phyloP scores from a whole-genome alignment of 2,797 vertebrate genomes.

The Chloroceryle inda region DNA sequence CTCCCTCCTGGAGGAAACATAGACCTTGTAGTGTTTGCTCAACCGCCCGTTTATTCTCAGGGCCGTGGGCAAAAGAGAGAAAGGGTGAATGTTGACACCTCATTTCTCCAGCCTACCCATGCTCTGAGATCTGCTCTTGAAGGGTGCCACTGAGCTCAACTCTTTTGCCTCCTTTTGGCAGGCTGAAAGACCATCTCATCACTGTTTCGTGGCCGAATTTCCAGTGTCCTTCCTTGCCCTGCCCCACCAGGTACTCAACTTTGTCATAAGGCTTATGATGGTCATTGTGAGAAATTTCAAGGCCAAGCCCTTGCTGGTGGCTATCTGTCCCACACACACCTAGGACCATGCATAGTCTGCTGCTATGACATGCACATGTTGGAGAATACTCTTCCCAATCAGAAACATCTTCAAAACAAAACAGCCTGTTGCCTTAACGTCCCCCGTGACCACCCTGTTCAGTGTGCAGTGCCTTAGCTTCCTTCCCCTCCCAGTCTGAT shows the following conservation, averaged over 20 bases:
- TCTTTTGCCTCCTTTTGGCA: not conserved
- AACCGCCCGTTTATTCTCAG: not conserved
- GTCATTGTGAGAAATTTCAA: not conserved
- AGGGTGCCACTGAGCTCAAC: not conserved
- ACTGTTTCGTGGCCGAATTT: not conserved
- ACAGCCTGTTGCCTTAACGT: not conserved
- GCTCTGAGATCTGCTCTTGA: not conserved
- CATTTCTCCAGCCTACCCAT: not conserved
- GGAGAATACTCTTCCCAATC: not conserved
- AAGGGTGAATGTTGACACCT: not conserved
- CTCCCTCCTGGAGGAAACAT: not conserved
- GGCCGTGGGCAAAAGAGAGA: not conserved
- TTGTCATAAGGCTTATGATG: not conserved
- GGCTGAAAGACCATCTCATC: not conserved
- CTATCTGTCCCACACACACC: not conserved
- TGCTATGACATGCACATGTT: accelerated
- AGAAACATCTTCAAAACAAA: slow-evolving; percentile 13
- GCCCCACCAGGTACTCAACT: not conserved
- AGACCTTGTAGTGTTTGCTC: not conserved
- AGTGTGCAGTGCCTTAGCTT: not conserved
- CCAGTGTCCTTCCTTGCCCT: not conserved
- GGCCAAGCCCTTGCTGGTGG: not conserved
- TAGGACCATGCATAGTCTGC: accelerated
- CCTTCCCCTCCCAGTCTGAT: not conserved
- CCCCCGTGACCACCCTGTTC: not conserved